Percentiles rank a stretch among this genome's conserved stretches.
phyloP scores from a whole-genome alignment of 1,140 invertebrate species.

The Archivesica marissinica region DNA sequence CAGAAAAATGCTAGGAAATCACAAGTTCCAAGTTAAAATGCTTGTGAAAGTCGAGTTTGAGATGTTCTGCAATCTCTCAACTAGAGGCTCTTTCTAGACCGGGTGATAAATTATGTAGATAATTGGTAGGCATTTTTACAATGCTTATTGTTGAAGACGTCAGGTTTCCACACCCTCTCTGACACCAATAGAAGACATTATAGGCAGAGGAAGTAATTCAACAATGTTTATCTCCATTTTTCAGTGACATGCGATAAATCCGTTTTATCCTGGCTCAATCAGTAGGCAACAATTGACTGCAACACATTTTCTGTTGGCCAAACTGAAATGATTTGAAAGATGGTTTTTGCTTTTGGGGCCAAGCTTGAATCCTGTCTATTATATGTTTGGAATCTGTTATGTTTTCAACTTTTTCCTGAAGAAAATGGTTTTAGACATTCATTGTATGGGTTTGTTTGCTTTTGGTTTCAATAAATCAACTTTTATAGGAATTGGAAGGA shows the following conservation, averaged over 20 bases:
- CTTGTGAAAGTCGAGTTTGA: background rate
- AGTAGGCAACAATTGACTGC: background rate
- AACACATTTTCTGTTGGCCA: background rate
- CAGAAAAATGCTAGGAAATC: background rate
- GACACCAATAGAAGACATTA: background rate
- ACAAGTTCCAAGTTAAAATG: constrained; percentile 3
- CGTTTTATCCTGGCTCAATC: constrained; percentile 28
- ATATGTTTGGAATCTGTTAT: too few species aligned
- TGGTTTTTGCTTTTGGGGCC: background rate
- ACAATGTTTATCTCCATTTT: constrained; percentile 44
- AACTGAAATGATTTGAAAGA: background rate
- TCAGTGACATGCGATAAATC: constrained; percentile 44
- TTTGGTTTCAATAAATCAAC: too few species aligned
- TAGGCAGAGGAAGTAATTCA: background rate
- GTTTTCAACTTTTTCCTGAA: background rate
- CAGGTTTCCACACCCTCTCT: too few species aligned
- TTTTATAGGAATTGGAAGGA: too few species aligned
- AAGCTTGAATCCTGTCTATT: too few species aligned
- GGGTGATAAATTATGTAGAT: constrained; percentile 31
- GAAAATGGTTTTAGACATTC: background rate
- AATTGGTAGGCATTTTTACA: constrained; percentile 43
- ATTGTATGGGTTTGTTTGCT: too few species aligned
- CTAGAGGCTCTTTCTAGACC: background rate
- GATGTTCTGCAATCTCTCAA: background rate
- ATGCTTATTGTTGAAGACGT: constrained; percentile 29